These are phyloP conservation scores for Varanus salvator DNA, from an alignment of 2,113 vertebrate species.

Conservation along the genomic window DNA sequence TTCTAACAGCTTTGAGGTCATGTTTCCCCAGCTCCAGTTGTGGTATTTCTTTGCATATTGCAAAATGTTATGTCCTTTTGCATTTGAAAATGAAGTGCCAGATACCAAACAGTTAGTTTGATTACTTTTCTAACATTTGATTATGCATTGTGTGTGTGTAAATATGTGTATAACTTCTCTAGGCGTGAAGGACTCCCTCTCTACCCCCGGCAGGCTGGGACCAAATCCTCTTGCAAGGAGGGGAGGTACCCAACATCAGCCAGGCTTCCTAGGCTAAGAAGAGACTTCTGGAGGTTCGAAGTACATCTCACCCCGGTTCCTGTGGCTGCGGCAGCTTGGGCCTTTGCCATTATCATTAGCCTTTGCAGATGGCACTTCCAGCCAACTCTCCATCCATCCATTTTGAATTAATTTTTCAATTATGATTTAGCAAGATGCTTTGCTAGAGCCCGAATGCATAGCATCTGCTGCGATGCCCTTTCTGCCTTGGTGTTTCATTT, in stretches of 20 bases:
- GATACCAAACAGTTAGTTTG: background rate
- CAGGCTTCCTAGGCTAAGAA: background rate
- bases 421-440: background rate
- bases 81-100: background rate
- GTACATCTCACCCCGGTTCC: background rate
- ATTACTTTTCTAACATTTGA: background rate
- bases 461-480: background rate
- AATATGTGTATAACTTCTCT: too few relatives aligned
- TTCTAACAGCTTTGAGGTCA: background rate
- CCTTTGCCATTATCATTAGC: background rate
- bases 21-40: too few relatives aligned
- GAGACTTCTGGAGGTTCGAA: background rate
- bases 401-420: constrained; percentile 13
- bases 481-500: background rate
- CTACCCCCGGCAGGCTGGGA: background rate
- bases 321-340: background rate
- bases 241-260: background rate
- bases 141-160: too few relatives aligned
- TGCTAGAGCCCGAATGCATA: background rate
- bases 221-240: background rate
- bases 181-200: background rate
- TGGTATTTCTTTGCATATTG: background rate
- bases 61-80: background rate
- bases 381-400: constrained; percentile 1
- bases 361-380: background rate